Percentiles rank a stretch among this genome's conserved stretches.
These are phyloP conservation scores for Trachelus iudaicus DNA, from an alignment of 2,888 invertebrate genomes.

Conservation along the genomic window DNA sequence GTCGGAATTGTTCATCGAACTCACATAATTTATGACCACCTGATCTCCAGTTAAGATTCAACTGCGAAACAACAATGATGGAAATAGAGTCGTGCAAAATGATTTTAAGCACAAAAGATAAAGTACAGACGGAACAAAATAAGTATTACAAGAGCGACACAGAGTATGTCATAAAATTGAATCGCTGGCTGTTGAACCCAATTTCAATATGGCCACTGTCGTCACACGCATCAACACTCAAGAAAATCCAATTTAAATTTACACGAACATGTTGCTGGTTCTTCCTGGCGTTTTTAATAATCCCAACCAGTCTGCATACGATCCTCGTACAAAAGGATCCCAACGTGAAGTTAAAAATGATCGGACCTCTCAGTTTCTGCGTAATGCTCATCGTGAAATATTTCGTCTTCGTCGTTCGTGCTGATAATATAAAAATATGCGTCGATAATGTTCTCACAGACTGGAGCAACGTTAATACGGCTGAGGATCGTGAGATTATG, in stretches of 20 bases:
- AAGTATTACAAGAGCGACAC: slow-evolving; percentile 3
- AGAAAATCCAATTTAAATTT: neutral
- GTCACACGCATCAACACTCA: neutral
- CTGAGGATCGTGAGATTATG: neutral
- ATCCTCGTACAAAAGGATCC: neutral
- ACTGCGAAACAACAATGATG: no score
- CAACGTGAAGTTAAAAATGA: slow-evolving; percentile 28
- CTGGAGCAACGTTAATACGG: neutral
- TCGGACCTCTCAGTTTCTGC: slow-evolving; percentile 46
- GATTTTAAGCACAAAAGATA: no score
- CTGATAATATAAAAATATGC: neutral
- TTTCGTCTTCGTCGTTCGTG: slow-evolving; percentile 33
- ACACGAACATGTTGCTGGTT: neutral
- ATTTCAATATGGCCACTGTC: slow-evolving; percentile 23
- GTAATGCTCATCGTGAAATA: slow-evolving; percentile 46
- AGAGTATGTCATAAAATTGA: slow-evolving; percentile 17
- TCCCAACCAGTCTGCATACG: neutral
- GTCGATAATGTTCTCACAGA: neutral
- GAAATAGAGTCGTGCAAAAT: no score
- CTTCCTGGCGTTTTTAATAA: neutral
- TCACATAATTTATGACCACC: no score
- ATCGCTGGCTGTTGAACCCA: slow-evolving; percentile 20
- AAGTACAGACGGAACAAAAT: no score
- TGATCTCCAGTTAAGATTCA: no score
- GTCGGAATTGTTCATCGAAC: no score